Percentiles rank a stretch among this genome's conserved stretches.
phyloP scores from a whole-genome alignment of 2,888 invertebrate species.

The Oscheius sp. region DNA sequence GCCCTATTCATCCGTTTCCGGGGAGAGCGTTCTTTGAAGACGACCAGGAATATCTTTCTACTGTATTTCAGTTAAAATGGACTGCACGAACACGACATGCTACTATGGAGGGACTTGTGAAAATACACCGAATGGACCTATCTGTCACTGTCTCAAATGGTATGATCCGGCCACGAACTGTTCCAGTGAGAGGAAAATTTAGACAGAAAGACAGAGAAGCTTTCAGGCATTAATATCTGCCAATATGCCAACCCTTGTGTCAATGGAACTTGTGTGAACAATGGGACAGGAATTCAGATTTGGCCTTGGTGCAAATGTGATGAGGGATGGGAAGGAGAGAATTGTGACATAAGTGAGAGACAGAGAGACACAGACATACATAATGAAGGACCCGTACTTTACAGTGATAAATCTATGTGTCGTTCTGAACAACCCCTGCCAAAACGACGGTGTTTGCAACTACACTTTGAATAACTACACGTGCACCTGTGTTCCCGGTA shows the following conservation, averaged over 20 bases:
- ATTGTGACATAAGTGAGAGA: constrained; percentile 48
- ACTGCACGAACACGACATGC: constrained; percentile 3
- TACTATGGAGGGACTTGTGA: constrained; percentile 38
- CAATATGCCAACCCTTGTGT: constrained; percentile 48
- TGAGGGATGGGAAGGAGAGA: constrained; percentile 42
- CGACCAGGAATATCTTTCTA: not conserved
- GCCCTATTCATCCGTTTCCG: no score
- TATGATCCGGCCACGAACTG: constrained; percentile 41
- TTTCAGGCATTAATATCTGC: constrained; percentile 38
- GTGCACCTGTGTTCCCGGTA: constrained; percentile 41
- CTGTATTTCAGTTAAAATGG: not conserved
- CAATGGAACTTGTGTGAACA: constrained; percentile 42
- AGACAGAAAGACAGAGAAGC: not conserved
- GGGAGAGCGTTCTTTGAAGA: no score
- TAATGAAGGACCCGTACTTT: no score
- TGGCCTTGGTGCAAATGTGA: constrained; percentile 45
- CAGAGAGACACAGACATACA: no score
- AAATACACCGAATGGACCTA: constrained; percentile 37
- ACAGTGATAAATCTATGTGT: constrained; percentile 43
- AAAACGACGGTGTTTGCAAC: constrained; percentile 45
- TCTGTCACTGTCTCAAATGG: constrained; percentile 42
- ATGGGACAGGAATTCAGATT: constrained; percentile 32
- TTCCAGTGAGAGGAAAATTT: constrained; percentile 12
- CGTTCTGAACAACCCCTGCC: constrained; percentile 39
- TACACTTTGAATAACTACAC: constrained; percentile 35